Base-by-base conservation (phyloP, 2,888 invertebrate species). In the Eumerus sabulonum region DNA sequence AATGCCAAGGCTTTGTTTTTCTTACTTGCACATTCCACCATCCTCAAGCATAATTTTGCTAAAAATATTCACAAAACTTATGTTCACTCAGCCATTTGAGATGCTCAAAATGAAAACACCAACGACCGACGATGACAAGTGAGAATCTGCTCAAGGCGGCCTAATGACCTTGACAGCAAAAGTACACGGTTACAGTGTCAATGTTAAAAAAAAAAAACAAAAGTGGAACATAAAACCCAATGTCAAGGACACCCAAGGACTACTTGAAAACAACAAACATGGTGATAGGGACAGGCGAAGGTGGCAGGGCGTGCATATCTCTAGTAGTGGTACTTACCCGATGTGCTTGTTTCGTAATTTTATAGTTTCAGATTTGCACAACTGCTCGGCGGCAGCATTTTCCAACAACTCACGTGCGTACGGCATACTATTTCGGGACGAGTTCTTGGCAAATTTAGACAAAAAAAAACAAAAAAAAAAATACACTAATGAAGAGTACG, bases 341-440 rank as follows among this genome's bases (percentile, higher is more conserved):
- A 96, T 93, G 85, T 95, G 92, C 85, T 94, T 93, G 86, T 96
- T 93, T 38, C 96, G 91, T 57, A 96, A 91, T 82, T 93, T 92
- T 72, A 96, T 93, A 0, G 96, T 96, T 86, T 96, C 95, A 76
- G 91, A 90, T 89, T 96, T 96, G 19, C 93, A 90, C 91, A 96
- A 91, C 70, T 93, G 92, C 88, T 95, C 95, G 86, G 82, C 84
- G 68, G 82, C 84, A 44, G 83, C 82, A 35, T 73, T 71, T 48
- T 88, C 85, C 2, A 84, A 60, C 83, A 85, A 84, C 79, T 88
- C 87, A 67, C 84, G 83, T 57, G 85, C 83, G 66, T 85, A 86
- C 71, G 88, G 84, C 88, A 88, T 87, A 76, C 77, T 84, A 82
- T 82, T 36, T 27, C 27, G 27, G 27, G 27, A 27, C 7, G 27